Percentiles rank a stretch among this genome's conserved stretches.
Conservation (phyloP, 2,113 vertebrate species). For the Microtus oregoni region DNA sequence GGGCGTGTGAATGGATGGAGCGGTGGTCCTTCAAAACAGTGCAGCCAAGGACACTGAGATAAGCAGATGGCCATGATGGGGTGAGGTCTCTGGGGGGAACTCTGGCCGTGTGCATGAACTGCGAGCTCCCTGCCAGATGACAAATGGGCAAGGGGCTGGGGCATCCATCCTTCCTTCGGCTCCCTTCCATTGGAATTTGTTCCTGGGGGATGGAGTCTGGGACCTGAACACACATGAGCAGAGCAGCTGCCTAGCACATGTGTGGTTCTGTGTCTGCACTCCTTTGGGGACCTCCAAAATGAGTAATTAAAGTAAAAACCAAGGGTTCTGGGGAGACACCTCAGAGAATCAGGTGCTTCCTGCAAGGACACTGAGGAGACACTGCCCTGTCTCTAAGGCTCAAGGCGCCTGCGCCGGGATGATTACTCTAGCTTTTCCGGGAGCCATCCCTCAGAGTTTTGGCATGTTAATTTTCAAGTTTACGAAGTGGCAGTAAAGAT, state of each 20-base stretch:
- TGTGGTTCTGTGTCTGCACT: neutral
- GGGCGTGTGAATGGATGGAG: accelerated
- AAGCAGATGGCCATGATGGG: accelerated
- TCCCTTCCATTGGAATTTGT: neutral
- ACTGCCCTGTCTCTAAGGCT: neutral
- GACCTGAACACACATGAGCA: neutral
- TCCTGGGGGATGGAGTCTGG: accelerated
- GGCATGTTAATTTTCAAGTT: constrained; percentile 53
- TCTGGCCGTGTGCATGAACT: neutral
- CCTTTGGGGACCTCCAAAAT: neutral
- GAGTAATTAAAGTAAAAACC: neutral
- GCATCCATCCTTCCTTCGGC: accelerated
- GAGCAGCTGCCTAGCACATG: neutral
- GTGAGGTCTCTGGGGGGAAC: too few species aligned
- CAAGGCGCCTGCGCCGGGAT: neutral
- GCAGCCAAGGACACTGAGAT: accelerated
- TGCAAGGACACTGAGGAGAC: neutral
- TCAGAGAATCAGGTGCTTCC: neutral
- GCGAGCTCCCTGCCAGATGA: neutral
- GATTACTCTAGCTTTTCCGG: neutral
- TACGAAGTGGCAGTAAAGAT: constrained; percentile 29
- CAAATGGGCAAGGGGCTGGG: neutral
- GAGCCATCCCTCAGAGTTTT: constrained; percentile 31
- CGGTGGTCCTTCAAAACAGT: accelerated
- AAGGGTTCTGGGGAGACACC: neutral